phyloP scores from a whole-genome alignment of 2,113 vertebrate genomes.

The Aldabrachelys gigantea region DNA sequence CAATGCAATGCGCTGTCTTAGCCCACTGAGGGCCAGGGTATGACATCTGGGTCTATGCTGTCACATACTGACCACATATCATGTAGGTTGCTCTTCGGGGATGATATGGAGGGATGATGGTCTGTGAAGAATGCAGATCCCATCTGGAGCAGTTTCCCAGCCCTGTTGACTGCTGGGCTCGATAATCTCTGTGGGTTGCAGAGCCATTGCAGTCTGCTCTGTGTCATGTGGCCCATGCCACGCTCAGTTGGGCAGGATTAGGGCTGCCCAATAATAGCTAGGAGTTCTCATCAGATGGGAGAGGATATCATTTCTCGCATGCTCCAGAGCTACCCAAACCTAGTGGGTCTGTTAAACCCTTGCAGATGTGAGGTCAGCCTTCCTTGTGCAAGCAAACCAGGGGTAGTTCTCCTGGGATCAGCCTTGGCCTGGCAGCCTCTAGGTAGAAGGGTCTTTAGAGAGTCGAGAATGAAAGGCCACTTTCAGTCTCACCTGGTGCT shows the following conservation, averaged over 20 bases:
- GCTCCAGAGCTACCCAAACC: background rate
- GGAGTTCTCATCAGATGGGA: background rate
- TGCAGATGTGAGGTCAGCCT: background rate
- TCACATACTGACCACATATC: background rate
- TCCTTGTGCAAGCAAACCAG: background rate
- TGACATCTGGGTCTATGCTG: background rate
- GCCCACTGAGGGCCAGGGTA: background rate
- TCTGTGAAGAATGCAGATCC: background rate
- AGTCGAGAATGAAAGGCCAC: rapidly evolving
- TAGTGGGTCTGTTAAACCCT: background rate
- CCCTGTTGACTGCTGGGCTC: background rate
- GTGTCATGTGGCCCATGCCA: background rate
- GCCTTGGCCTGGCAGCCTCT: background rate
- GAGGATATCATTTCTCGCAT: background rate
- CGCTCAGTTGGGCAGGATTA: background rate
- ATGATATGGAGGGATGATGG: background rate
- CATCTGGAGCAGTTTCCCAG: background rate
- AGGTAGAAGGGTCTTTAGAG: background rate
- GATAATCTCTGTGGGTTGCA: rapidly evolving
- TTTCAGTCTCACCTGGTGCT: background rate
- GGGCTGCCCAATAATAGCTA: background rate
- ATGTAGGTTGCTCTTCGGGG: background rate
- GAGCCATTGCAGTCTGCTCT: background rate
- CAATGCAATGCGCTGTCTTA: background rate
- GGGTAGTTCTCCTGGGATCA: background rate